Base-by-base conservation (phyloP, 2,888 invertebrate species). In the Taphrorychus bicolor region DNA sequence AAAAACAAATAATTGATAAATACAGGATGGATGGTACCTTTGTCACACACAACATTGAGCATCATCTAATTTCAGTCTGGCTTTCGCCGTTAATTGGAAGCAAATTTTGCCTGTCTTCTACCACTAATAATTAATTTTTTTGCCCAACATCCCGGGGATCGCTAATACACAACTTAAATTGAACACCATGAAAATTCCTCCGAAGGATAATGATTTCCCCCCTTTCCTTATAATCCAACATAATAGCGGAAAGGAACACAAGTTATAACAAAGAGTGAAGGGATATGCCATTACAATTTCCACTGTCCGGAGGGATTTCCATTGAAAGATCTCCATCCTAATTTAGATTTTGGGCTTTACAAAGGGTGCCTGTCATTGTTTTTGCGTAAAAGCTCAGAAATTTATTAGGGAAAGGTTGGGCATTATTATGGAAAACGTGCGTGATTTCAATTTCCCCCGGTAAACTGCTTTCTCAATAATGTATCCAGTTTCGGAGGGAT, bases 361-460 rank as follows among this genome's bases (percentile, higher is more conserved):
- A 19, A 18, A 60, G 52, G 52, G 42, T 51, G 19, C 41, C 5
- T 32, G 60, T 40, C 32, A 60, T 60, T 60, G 60, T 60, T 60
- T 60, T 60, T 52, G 60, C 49, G 52, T 52, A 51, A 52, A 60
- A 60, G 52, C 60, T 52, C 19, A 32, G 52, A 52, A 60, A 60
- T 60, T 52, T 53, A 41, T 51, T 19, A 40, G 52, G 22, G 22
- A 18, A 18, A 22, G 53, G 42, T 52, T n/a, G 52, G 24, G 32
- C 32, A 59, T 59, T 59, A 59, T 49, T 59, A 32, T 59, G 32
- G 59, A 59, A 32, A 59, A 32, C 48, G 59, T 59, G 24, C 18
- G 23, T 32, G 49, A 48, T 59, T 59, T 59, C 59, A 59, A 59
- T 59, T 48, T 59, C 59, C 59, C 32, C 32, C 32, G 32, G 32